These are phyloP conservation scores for Nysson spinosus DNA, from an alignment of 2,888 invertebrate genomes.

Conservation along the genomic window DNA sequence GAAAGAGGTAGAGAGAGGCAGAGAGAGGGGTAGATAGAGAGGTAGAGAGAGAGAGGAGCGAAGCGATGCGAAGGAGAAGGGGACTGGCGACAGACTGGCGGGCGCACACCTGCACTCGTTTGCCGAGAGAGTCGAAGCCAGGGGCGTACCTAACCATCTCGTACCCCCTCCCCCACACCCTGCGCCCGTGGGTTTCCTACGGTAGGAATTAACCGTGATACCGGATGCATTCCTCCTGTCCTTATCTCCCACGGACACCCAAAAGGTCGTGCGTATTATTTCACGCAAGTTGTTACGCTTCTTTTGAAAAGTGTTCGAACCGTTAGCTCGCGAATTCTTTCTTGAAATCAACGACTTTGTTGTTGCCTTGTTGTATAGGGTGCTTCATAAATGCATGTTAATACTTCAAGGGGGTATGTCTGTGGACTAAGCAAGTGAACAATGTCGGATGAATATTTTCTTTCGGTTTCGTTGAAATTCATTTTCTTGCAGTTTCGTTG, in stretches of 20 bases:
- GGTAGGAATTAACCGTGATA: constrained; percentile 63
- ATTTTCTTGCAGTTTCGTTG: too few relatives aligned
- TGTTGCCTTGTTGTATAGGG: too few relatives aligned
- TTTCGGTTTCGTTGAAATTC: too few relatives aligned
- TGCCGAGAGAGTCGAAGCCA: constrained; percentile 61
- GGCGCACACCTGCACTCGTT: constrained; percentile 74
- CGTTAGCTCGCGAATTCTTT: too few relatives aligned
- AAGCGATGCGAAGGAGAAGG: constrained; percentile 53
- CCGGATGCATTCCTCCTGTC: constrained; percentile 61
- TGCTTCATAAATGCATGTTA: too few relatives aligned
- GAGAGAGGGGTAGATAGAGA: constrained; percentile 43
- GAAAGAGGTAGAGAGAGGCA: constrained; percentile 22
- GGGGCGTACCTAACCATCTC: constrained; percentile 67
- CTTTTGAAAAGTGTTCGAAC: too few relatives aligned
- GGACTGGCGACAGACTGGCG: constrained; percentile 76
- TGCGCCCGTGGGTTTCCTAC: too few relatives aligned
- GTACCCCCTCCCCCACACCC: constrained; percentile 36
- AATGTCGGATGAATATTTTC: too few relatives aligned
- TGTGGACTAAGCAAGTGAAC: too few relatives aligned
- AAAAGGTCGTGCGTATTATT: constrained; percentile 43
- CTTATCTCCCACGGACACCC: constrained; percentile 49
- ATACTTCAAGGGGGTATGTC: too few relatives aligned
- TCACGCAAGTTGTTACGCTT: background rate
- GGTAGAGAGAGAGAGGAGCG: constrained; percentile 19
- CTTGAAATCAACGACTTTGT: too few relatives aligned